Base-by-base conservation (phyloP, 2,113 vertebrate genomes). In the Dryoscopus gambensis region DNA sequence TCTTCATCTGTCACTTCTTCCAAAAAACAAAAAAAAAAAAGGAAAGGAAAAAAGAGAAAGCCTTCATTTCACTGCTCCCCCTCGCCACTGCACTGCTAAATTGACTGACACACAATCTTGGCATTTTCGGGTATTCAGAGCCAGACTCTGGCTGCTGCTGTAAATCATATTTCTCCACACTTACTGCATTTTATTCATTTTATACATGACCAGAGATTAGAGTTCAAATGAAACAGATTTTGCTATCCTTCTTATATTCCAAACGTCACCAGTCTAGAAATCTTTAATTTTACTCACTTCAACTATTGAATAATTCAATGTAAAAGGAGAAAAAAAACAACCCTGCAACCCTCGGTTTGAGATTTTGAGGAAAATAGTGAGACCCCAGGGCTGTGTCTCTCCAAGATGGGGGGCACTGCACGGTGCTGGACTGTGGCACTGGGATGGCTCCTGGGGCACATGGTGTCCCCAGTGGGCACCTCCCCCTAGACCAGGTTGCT, bases 201-300 rank as follows among this genome's bases (percentile, higher is more conserved):
- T 96, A 85, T 80, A 96, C 55, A 95, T 78, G 95, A 92, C 94
- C 80, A 95, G 79, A 97, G 95, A 98, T 93, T 92, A 93, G 90
- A 96, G 97, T 97, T 97, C 89, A 97, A 98, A 94, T 82, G 85
- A 79, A 97, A 97, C 82, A 89, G 91, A 93, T 96, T 96, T 95
- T 67, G 57, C 86, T 71, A 87, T 78, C 81, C 81, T 93, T 90
- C 95, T 93, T 92, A 49, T 73, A 94, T 59, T 89, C 76, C 60
- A 71, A 93, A 76, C 27, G 6, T 64, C 76, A 75, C 68, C 63
- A 83, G 64, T 27, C 92, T 85, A 95, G 79, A 93, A 87, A 93
- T 86, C 93, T 97, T 88, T 87, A 96, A 96, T 95, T 95, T 89
- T 93, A 79, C 75, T 70, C 92, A 79, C 87, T 96, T 92, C 60